These are phyloP conservation scores for Notothenia coriiceps DNA, from an alignment of 2,113 vertebrate genomes.

Conservation along the genomic window DNA sequence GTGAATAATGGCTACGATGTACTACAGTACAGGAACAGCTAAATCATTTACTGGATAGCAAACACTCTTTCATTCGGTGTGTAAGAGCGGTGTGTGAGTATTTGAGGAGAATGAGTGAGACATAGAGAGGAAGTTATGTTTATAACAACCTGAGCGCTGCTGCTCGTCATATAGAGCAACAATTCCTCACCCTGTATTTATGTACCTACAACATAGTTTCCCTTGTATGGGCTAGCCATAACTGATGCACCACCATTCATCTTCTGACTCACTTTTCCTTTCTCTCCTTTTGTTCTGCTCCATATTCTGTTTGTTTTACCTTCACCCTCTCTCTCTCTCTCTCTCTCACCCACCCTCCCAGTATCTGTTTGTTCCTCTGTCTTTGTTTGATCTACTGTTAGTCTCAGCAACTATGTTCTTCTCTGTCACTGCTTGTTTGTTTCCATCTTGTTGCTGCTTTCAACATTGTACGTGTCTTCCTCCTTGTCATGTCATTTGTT, in stretches of 20 bases:
- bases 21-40: background rate
- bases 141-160: constrained; percentile 44
- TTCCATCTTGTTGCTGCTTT: background rate
- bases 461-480: background rate
- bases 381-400: constrained; percentile 7
- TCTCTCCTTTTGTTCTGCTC: constrained; percentile 26
- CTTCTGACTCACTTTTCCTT: constrained; percentile 58
- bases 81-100: background rate
- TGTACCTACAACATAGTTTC: constrained; percentile 73
- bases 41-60: constrained; percentile 29
- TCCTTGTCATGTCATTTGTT: background rate
- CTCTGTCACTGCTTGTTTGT: constrained; percentile 4
- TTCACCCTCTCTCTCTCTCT: constrained; percentile 6
- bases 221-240: constrained; percentile 71
- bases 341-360: constrained; percentile 7
- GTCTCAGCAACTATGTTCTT: constrained; percentile 8
- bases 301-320: constrained; percentile 3
- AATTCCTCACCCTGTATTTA: constrained; percentile 70
- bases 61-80: constrained; percentile 23
- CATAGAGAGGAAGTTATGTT: constrained; percentile 65
- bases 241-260: constrained; percentile 48
- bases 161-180: constrained; percentile 63
- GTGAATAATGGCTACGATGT: constrained; percentile 15
- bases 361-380: constrained; percentile 11
- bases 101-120: constrained; percentile 45